These are phyloP conservation scores for Contarinia nasturtii DNA, from an alignment of 1,140 invertebrate genomes.

Conservation along the genomic window DNA sequence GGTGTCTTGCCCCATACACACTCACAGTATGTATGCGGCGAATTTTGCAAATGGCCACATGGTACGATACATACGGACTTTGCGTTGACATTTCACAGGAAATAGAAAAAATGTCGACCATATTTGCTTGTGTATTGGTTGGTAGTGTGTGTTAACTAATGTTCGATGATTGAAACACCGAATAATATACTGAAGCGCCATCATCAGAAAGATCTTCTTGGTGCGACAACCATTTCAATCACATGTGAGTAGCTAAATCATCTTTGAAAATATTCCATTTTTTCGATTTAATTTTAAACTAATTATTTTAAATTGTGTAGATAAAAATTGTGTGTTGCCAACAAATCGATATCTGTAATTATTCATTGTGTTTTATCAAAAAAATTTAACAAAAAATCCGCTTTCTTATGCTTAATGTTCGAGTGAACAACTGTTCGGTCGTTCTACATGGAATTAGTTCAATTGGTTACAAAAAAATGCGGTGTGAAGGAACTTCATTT, in stretches of 20 bases:
- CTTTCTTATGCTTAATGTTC: not conserved
- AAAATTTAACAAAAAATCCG: not conserved
- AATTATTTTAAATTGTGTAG: not conserved
- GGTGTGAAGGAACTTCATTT: too few relatives aligned
- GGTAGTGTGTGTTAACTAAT: too few relatives aligned
- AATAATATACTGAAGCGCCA: not conserved
- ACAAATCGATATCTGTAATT: not conserved
- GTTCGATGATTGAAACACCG: not conserved
- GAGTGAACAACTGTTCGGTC: too few relatives aligned
- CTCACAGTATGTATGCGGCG: too few relatives aligned
- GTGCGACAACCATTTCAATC: constrained; percentile 2
- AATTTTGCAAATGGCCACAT: too few relatives aligned
- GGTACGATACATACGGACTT: too few relatives aligned
- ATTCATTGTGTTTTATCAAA: not conserved
- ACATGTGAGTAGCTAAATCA: constrained; percentile 1
- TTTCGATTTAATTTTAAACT: not conserved
- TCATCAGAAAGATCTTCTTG: not conserved
- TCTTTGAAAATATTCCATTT: not conserved
- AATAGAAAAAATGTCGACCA: too few relatives aligned
- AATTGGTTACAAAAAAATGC: too few relatives aligned
- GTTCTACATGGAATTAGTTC: too few relatives aligned
- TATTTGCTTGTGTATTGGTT: too few relatives aligned
- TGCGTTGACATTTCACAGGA: too few relatives aligned
- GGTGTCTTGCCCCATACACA: too few relatives aligned
- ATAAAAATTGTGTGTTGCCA: not conserved